These are phyloP conservation scores for Nerophis ophidion DNA, from an alignment of 2,113 vertebrate genomes.

Conservation along the genomic window DNA sequence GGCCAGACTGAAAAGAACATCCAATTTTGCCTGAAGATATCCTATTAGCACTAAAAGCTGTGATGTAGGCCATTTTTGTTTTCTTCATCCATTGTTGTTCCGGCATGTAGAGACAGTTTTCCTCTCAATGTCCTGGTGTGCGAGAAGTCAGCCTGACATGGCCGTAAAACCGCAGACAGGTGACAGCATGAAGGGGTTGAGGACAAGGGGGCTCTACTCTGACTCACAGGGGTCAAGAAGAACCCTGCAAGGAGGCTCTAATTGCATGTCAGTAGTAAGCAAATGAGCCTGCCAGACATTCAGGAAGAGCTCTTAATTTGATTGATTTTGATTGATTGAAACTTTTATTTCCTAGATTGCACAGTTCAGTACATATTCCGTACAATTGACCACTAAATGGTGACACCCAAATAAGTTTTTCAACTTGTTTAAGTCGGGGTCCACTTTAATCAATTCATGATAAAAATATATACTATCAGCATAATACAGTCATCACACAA, in stretches of 20 bases:
- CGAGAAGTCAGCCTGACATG: slow-evolving; percentile 15
- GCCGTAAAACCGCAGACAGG: slow-evolving; percentile 23
- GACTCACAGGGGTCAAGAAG: slow-evolving; percentile 28
- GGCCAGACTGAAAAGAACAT: no score
- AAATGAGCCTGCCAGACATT: slow-evolving; percentile 41
- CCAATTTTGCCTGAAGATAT: no score
- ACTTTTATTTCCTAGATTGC: no score
- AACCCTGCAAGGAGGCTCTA: slow-evolving; percentile 2
- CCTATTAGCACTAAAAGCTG: not conserved
- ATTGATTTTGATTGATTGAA: no score
- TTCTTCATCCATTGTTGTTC: no score
- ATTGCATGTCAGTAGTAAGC: slow-evolving; percentile 32
- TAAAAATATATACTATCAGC: no score
- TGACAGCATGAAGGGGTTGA: slow-evolving; percentile 12
- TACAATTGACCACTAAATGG: no score
- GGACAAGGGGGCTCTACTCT: slow-evolving; percentile 45
- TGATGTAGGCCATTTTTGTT: not conserved
- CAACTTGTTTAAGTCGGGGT: no score
- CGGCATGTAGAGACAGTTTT: not conserved
- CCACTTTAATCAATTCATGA: no score
- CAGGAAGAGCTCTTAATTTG: slow-evolving; percentile 22
- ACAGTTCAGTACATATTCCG: no score
- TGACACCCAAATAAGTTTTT: no score
- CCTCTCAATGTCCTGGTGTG: not conserved
- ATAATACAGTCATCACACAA: no score